Conservation (phyloP, 2,113 vertebrate genomes). For the Hippocampus guttulatus region DNA sequence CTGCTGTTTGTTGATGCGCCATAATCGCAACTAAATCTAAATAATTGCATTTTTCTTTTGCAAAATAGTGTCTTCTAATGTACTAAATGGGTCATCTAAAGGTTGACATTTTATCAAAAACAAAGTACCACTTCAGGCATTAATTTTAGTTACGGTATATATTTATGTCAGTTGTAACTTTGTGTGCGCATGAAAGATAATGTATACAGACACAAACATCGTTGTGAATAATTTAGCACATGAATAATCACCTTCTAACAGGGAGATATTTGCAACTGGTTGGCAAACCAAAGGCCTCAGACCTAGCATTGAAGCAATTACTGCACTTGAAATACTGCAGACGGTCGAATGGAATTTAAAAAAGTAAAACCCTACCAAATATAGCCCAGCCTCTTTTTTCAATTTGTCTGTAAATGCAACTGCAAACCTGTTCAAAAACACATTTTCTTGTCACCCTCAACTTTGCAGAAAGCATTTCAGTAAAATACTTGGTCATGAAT, state of each 20-base stretch:
- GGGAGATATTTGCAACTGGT: background rate
- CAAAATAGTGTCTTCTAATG: background rate
- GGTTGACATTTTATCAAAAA: background rate
- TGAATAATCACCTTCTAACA: background rate
- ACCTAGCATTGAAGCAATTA: background rate
- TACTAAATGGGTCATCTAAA: background rate
- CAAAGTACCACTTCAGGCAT: background rate
- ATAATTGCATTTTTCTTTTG: constrained; percentile 6
- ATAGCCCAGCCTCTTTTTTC: constrained; percentile 75
- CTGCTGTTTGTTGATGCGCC: constrained; percentile 22
- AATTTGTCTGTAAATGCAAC: constrained; percentile 85
- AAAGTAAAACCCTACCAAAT: constrained; percentile 76
- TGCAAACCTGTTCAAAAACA: constrained; percentile 77
- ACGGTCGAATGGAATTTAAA: constrained; percentile 11
- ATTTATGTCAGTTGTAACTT: background rate
- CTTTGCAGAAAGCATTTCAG: constrained; percentile 8
- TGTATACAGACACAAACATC: background rate
- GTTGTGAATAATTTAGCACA: background rate
- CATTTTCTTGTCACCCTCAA: constrained; percentile 24
- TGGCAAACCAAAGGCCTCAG: background rate
- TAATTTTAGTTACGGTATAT: background rate
- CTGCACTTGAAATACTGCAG: background rate
- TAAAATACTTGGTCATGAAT: background rate
- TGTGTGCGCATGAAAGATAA: background rate
- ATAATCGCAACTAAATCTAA: constrained; percentile 19